Conservation (phyloP, 2,888 invertebrate species). For the Pasiphila rectangulata region DNA sequence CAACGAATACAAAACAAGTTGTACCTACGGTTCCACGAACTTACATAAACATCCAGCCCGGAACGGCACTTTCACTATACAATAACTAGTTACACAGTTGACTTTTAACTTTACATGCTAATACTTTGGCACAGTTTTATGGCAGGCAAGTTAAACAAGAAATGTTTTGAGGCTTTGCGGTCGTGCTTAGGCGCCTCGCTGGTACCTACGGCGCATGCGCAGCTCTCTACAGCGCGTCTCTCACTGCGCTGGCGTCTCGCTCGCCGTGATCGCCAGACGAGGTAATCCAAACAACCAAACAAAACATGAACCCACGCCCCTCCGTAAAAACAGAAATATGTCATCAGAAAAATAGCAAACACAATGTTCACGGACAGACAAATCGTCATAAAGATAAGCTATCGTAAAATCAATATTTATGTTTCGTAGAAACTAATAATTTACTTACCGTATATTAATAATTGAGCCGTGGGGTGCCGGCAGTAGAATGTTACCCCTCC, state of each 20-base stretch:
- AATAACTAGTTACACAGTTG: constrained; percentile 41
- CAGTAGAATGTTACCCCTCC: no score
- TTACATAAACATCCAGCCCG: constrained; percentile 56
- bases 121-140: constrained; percentile 52
- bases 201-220: constrained; percentile 64
- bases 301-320: no score
- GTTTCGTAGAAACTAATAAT: no score
- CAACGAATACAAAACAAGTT: constrained; percentile 36
- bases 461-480: no score
- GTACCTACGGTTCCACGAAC: constrained; percentile 55
- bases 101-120: constrained; percentile 47
- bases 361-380: no score
- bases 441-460: no score
- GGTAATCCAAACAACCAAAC: no score
- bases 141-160: constrained; percentile 33
- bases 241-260: constrained; percentile 58
- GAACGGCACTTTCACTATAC: constrained; percentile 45
- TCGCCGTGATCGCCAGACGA: constrained; percentile 40
- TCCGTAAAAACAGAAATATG: no score
- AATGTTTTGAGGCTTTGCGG: constrained; percentile 21
- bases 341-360: no score
- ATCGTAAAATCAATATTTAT: no score
- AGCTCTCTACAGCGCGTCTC: constrained; percentile 65
- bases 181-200: constrained; percentile 33
- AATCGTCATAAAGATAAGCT: constrained; percentile 14